Percentiles rank a stretch among this genome's conserved stretches.
These are phyloP conservation scores for Platypus cylindrus DNA, from an alignment of 2,888 invertebrate species.

Conservation along the genomic window DNA sequence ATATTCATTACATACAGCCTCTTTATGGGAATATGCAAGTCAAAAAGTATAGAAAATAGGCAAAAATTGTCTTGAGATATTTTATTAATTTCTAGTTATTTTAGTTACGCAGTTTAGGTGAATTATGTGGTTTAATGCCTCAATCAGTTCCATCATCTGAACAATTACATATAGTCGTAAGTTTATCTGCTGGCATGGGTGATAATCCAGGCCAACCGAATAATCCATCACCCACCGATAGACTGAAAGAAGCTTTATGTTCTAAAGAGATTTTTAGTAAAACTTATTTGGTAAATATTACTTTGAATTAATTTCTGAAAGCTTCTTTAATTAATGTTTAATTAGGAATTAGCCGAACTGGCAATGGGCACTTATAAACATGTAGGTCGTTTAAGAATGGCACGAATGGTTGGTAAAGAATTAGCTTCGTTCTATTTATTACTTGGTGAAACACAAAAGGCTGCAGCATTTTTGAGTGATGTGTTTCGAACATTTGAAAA, in stretches of 20 bases:
- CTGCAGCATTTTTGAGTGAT: conserved; percentile 79
- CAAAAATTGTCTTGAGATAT: neutral
- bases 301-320: neutral
- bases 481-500: conserved; percentile 74
- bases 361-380: conserved; percentile 96
- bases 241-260: conserved; percentile 79
- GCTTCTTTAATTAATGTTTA: neutral
- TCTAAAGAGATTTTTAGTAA: conserved; percentile 81
- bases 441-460: conserved; percentile 74
- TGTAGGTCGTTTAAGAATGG: conserved; percentile 66
- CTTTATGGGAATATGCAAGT: conserved; percentile 76
- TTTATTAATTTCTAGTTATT: neutral
- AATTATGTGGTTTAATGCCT: conserved; percentile 82
- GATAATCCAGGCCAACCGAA: conserved; percentile 47
- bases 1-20: conserved; percentile 76
- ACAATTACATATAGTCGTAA: conserved; percentile 81
- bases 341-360: conserved; percentile 74
- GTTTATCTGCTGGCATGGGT: conserved; percentile 83
- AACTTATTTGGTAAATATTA: conserved; percentile 57
- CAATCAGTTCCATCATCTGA: conserved; percentile 69
- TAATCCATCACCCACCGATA: conserved; percentile 56
- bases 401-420: conserved; percentile 78
- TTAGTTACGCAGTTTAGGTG: conserved; percentile 72
- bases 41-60: conserved; percentile 31
- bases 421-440: conserved; percentile 83